phyloP scores from a whole-genome alignment of 2,888 invertebrate genomes.

The Dicycla oo region DNA sequence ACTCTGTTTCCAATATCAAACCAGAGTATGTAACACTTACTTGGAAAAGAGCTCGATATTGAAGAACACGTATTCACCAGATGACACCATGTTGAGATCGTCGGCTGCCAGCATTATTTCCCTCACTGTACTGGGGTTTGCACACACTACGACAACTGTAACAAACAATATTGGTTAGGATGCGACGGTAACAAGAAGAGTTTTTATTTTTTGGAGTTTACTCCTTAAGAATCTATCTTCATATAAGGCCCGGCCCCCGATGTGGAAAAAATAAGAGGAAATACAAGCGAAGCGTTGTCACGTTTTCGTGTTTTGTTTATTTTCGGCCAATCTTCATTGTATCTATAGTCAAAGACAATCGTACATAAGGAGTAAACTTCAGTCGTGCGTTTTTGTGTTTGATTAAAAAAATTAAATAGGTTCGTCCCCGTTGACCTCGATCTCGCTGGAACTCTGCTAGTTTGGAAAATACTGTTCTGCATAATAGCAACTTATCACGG shows the following conservation, averaged over 20 bases:
- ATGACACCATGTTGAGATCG: conserved; percentile 98
- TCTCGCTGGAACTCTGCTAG: neutral
- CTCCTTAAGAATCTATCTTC: neutral
- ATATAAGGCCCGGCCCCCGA: too few species aligned
- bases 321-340: too few species aligned
- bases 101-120: conserved; percentile 98
- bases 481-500: neutral
- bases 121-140: conserved; percentile 96
- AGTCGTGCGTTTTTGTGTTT: too few species aligned
- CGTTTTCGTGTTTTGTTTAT: too few species aligned
- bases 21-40: conserved; percentile 90
- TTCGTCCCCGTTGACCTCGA: neutral
- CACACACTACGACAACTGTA: conserved; percentile 98
- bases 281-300: too few species aligned
- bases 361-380: too few species aligned
- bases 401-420: neutral
- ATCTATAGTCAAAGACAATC: too few species aligned
- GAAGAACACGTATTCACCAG: conserved; percentile 99
- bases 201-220: neutral
- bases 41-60: conserved; percentile 99
- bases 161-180: conserved; percentile 75
- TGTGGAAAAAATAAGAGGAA: too few species aligned
- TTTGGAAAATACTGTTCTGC: neutral
- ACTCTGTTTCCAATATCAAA: neutral
- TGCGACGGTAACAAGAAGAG: neutral